Percentiles rank a stretch among this genome's conserved stretches.
These are phyloP conservation scores for Drosophila pegasa DNA, from an alignment of 2,888 invertebrate species.

Conservation along the genomic window DNA sequence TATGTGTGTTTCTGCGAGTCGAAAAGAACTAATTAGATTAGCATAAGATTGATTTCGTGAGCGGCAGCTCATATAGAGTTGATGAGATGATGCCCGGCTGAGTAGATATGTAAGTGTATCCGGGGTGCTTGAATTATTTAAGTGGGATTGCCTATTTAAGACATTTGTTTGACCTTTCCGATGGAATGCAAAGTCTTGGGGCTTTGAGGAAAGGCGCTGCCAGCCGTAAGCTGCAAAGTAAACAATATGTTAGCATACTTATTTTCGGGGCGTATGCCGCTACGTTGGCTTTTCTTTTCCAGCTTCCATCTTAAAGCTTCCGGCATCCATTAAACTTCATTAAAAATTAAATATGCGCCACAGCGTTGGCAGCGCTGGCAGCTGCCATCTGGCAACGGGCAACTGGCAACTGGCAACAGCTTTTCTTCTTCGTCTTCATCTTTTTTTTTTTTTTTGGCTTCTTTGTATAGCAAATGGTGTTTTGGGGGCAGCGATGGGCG, in stretches of 20 bases:
- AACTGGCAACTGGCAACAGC: constrained; percentile 10
- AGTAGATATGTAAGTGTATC: constrained; percentile 10
- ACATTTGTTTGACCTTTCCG: constrained; percentile 8
- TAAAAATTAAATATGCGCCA: constrained; percentile 83
- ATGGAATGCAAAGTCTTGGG: neutral
- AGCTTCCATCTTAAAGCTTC: constrained; percentile 77
- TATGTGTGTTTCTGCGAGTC: neutral
- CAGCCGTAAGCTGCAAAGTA: constrained; percentile 29
- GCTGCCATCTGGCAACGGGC: constrained; percentile 31
- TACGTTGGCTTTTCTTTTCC: constrained; percentile 32
- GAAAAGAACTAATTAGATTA: neutral
- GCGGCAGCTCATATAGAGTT: neutral
- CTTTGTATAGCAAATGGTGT: constrained; percentile 22
- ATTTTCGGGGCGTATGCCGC: constrained; percentile 26
- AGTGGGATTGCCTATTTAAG: constrained; percentile 16
- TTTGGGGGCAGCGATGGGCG: constrained; percentile 39
- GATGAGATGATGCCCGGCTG: neutral
- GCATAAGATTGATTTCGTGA: neutral
- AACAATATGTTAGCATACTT: constrained; percentile 48
- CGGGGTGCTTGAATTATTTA: constrained; percentile 7
- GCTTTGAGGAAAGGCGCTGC: constrained; percentile 4
- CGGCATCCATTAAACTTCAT: constrained; percentile 84
- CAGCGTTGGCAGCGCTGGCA: constrained; percentile 58
- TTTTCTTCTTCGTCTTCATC: neutral
- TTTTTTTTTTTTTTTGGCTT: constrained; percentile 11